A percentile compares a stretch with the other conserved stretches of the same genome.
phyloP scores from a whole-genome alignment of 2,797 vertebrate genomes.

The Manis crassicaudata region DNA sequence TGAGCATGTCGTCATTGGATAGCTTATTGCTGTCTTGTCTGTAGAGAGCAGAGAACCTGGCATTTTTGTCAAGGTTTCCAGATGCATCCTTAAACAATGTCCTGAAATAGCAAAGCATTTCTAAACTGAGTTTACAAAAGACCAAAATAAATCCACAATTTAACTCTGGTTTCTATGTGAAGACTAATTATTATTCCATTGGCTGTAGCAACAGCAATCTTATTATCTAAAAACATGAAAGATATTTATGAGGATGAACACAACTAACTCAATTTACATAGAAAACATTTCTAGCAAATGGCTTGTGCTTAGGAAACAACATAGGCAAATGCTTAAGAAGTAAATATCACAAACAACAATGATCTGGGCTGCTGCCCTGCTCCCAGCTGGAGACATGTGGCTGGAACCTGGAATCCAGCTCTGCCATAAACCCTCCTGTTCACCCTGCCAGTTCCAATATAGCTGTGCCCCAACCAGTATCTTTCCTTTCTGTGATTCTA shows the following conservation, averaged over 20 bases:
- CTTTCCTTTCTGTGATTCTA: neutral
- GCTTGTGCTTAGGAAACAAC: slow-evolving; percentile 21
- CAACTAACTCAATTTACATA: slow-evolving; percentile 62
- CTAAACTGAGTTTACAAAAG: slow-evolving; percentile 28
- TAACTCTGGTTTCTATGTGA: slow-evolving; percentile 39
- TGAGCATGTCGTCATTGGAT: slow-evolving; percentile 98
- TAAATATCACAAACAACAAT: neutral
- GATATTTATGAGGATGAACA: slow-evolving; percentile 43
- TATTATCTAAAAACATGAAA: slow-evolving; percentile 43
- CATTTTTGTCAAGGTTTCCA: slow-evolving; percentile 94
- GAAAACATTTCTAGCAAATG: slow-evolving; percentile 49
- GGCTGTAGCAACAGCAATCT: slow-evolving; percentile 37
- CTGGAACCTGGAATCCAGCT: neutral
- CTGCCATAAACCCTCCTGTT: neutral
- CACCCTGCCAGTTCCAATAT: neutral
- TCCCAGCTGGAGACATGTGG: neutral
- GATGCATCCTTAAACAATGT: slow-evolving; percentile 95
- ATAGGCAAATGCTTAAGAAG: neutral
- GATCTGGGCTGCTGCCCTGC: neutral
- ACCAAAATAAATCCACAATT: slow-evolving; percentile 41
- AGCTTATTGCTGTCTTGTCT: slow-evolving; percentile 98
- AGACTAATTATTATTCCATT: slow-evolving; percentile 43
- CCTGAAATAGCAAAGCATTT: slow-evolving; percentile 85
- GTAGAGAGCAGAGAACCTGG: slow-evolving; percentile 95
- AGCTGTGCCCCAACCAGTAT: neutral